Evolutionary conservation across 2,888 invertebrate genomes (phyloP).

Genomic region (Amitus sp.): DNA sequence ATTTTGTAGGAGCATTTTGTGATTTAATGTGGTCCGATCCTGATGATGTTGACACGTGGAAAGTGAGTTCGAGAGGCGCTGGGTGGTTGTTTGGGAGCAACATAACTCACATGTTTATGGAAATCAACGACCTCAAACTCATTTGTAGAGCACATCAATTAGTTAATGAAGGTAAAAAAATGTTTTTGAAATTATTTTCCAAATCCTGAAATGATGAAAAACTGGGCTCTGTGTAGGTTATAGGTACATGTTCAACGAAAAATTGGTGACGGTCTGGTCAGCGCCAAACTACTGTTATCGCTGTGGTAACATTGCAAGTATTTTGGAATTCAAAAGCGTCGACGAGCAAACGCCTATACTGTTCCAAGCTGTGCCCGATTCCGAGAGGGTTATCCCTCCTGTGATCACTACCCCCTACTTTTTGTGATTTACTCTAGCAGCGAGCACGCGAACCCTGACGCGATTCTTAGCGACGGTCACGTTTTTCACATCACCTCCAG

Average conservation of each 20-base stretch:
- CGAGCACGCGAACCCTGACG: slow-evolving; percentile 40
- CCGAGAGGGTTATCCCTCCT: slow-evolving; percentile 91
- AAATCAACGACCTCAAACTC: slow-evolving; percentile 89
- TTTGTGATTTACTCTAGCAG: slow-evolving; percentile 72
- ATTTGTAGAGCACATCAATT: slow-evolving; percentile 99
- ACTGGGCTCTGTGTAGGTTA: slow-evolving; percentile 82
- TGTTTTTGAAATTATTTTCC: not conserved
- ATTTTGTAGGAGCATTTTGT: slow-evolving; percentile 78
- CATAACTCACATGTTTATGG: slow-evolving; percentile 95
- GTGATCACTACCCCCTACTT: slow-evolving; percentile 97
- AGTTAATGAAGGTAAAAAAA: slow-evolving; percentile 90
- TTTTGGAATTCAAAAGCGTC: slow-evolving; percentile 86
- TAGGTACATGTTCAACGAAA: slow-evolving; percentile 98
- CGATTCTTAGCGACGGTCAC: slow-evolving; percentile 38
- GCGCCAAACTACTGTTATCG: slow-evolving; percentile 99
- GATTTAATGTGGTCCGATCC: slow-evolving; percentile 99
- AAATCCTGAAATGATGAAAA: not conserved
- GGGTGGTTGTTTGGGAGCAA: slow-evolving; percentile 97
- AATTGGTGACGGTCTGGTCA: slow-evolving; percentile 98
- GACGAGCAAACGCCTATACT: slow-evolving; percentile 84
- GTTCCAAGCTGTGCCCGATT: slow-evolving; percentile 96
- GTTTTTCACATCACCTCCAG: slow-evolving; percentile 28
- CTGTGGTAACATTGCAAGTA: slow-evolving; percentile 98
- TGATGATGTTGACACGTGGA: slow-evolving; percentile 95
- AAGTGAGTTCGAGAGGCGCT: slow-evolving; percentile 94